These are phyloP conservation scores for Strix uralensis DNA, from an alignment of 2,113 vertebrate species.

Conservation along the genomic window DNA sequence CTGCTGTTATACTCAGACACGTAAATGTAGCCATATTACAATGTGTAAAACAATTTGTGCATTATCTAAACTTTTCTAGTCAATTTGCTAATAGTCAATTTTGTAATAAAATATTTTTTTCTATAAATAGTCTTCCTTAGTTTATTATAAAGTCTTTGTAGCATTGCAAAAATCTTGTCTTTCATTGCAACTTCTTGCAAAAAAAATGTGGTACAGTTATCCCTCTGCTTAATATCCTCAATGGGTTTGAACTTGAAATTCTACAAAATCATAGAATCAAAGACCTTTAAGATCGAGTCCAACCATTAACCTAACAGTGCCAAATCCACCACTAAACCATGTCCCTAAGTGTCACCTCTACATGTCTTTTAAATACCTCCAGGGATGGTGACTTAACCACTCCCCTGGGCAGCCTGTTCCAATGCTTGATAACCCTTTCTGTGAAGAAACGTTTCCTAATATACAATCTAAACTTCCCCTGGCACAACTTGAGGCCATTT, in stretches of 20 bases:
- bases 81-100: not conserved
- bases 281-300: not conserved
- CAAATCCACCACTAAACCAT: not conserved
- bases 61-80: not conserved
- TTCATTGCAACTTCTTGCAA: not conserved
- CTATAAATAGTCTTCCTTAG: not conserved
- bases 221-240: not conserved
- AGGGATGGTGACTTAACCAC: too few relatives aligned
- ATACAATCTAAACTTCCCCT: too few relatives aligned
- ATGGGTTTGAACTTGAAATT: not conserved
- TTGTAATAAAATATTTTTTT: conserved; percentile 39
- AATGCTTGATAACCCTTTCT: too few relatives aligned
- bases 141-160: not conserved
- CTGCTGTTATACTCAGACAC: not conserved
- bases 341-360: too few relatives aligned
- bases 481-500: too few relatives aligned
- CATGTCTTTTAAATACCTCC: too few relatives aligned
- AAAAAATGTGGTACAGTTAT: not conserved
- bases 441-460: too few relatives aligned
- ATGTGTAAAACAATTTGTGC: not conserved
- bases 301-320: not conserved
- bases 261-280: not conserved
- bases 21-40: not conserved
- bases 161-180: not conserved
- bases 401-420: too few relatives aligned